Base-by-base conservation (phyloP, 2,797 vertebrate species). In the Dermochelys coriacea region DNA sequence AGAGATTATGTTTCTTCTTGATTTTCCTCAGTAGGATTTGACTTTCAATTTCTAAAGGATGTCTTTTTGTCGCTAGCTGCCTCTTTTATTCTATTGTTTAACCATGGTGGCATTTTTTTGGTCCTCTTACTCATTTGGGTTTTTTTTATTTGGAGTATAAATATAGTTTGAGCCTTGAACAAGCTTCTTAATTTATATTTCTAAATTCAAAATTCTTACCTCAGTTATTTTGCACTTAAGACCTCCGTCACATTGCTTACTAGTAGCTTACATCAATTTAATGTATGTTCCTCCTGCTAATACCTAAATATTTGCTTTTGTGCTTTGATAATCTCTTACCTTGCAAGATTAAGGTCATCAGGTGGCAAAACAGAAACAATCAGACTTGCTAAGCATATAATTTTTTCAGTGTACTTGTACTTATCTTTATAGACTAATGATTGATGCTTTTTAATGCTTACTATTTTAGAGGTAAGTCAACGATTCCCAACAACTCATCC, bases 401-500 rank as follows among this genome's bases (percentile, higher is more conserved):
- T 89, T 84, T 88, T 54, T 93, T 51, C 5, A 1, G 0, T 82
- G 2, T 89, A 18, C 78, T 77, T 92, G 75, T 68, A 8, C 27
- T 77, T 93, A 82, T 2, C 71, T 80, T 85, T 29, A 19, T 84
- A 87, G 91, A 83, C 41, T 54, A 77, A 57, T 31, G 14, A 19
- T 12, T 71, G 61, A 7, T 41, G 4, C 27, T 91, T 92, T 87
- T 86, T 47, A 34, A 80, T n/a, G 81, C 71, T 23, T 59, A 11
- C 54, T 95, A 0, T 75, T 96, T 80, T 97, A 99, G 99, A 99
- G 98, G 98, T 99, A 75, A 99, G 99, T 97, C 99, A 99, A 94
- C 98, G 99, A 82, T 99, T 99, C 96, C 98, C 99, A 91, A 99
- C 99, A 82, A 99, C 99, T 1, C 99, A 99, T 95, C 98, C 99